These are phyloP conservation scores for Tribolium castaneum DNA, from an alignment of 1,140 invertebrate species.

Conservation along the genomic window DNA sequence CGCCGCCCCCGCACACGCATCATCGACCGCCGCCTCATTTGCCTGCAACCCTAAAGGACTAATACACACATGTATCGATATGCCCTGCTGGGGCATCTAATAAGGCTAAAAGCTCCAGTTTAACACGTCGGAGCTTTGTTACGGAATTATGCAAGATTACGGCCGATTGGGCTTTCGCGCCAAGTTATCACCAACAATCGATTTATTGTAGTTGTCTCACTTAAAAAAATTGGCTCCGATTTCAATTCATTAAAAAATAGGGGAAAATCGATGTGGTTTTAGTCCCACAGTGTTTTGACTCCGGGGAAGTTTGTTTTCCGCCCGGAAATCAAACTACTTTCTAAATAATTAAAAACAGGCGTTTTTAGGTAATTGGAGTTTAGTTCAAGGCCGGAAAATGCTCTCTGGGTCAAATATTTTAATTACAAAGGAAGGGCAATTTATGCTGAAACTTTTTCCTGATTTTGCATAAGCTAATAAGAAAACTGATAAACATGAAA, in stretches of 20 bases:
- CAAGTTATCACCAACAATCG: no score
- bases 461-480: no score
- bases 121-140: slow-evolving; percentile 10
- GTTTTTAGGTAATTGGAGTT: not conserved
- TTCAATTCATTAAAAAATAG: no score
- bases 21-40: slow-evolving; percentile 44
- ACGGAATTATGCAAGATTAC: not conserved
- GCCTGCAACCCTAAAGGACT: slow-evolving; percentile 37
- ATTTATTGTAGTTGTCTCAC: no score
- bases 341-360: not conserved
- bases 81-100: not conserved
- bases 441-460: no score
- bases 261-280: not conserved
- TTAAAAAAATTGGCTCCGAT: no score
- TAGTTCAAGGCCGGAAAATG: not conserved
- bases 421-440: not conserved
- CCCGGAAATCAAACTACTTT: not conserved
- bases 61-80: slow-evolving; percentile 40
- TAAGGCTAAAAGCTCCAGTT: slow-evolving; percentile 3
- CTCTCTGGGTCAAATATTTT: not conserved
- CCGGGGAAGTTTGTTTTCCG: not conserved
- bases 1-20: slow-evolving; percentile 41
- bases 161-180: no score
- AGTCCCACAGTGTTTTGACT: not conserved
- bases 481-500: no score